phyloP scores from a whole-genome alignment of 2,888 invertebrate species.

The Agelastica alni region DNA sequence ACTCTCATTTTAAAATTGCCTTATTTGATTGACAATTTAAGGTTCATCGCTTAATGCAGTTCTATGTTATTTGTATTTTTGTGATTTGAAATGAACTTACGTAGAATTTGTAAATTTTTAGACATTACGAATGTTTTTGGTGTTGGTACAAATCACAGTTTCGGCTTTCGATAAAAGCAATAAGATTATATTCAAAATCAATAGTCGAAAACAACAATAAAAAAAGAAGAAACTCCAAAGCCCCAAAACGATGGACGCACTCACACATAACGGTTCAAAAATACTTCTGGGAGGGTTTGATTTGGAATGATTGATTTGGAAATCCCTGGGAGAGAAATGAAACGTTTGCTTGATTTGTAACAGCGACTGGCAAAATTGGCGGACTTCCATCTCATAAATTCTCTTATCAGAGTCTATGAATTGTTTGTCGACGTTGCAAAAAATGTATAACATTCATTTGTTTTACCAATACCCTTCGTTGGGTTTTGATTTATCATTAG shows the following conservation, averaged over 20 bases:
- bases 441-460: constrained; percentile 25
- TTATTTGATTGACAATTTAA: no score
- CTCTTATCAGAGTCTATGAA: constrained; percentile 26
- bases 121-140: no score
- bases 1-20: no score
- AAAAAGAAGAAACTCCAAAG: constrained; percentile 3
- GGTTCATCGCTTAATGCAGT: no score
- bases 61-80: no score
- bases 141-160: no score
- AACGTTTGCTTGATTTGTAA: constrained; percentile 31
- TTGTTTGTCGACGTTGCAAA: constrained; percentile 27
- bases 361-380: constrained; percentile 25
- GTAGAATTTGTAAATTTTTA: no score
- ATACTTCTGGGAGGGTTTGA: constrained; percentile 24
- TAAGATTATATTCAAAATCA: constrained; percentile 20
- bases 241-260: background rate
- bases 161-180: constrained; percentile 2
- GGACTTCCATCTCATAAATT: constrained; percentile 24
- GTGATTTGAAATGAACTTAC: no score
- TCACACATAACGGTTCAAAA: constrained; percentile 21
- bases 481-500: constrained; percentile 14
- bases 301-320: constrained; percentile 29
- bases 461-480: constrained; percentile 8
- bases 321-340: constrained; percentile 23
- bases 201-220: constrained; percentile 15